A percentile compares a stretch with the other conserved stretches of the same genome.
Conservation (phyloP, 2,113 vertebrate genomes). For the Austrofundulus limnaeus region DNA sequence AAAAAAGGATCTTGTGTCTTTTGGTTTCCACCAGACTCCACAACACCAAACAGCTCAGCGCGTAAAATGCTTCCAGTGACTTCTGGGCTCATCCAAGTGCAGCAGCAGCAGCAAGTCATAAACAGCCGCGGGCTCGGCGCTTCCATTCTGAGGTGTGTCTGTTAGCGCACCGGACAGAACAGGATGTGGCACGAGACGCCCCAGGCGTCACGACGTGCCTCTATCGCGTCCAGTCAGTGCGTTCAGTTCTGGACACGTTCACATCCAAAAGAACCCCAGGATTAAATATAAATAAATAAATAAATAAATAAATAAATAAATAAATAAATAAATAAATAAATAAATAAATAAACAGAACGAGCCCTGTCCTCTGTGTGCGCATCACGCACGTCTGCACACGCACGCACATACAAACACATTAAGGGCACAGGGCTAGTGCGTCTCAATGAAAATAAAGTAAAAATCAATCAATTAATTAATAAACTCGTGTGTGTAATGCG, state of each 20-base stretch:
- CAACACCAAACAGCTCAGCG: constrained; percentile 8
- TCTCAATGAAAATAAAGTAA: constrained; percentile 9
- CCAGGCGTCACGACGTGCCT: background rate
- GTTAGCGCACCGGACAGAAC: constrained; percentile 10
- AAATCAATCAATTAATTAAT: too few species aligned
- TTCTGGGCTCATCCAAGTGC: constrained; percentile 50
- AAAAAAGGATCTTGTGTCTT: background rate
- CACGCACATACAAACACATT: too few species aligned
- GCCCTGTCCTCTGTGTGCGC: background rate
- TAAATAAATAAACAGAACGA: constrained; percentile 9
- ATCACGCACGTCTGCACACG: constrained; percentile 23
- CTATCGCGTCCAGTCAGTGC: constrained; percentile 5
- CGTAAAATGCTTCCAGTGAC: constrained; percentile 41
- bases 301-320: too few species aligned
- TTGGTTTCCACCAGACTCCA: background rate
- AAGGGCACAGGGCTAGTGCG: background rate
- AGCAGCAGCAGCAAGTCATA: constrained; percentile 46
- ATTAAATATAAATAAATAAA: too few species aligned
- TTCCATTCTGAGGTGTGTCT: constrained; percentile 62
- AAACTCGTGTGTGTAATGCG: background rate
- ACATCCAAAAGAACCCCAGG: constrained; percentile 18
- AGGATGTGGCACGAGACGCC: too few species aligned
- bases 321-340: too few species aligned
- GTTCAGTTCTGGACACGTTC: background rate
- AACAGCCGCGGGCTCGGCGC: constrained; percentile 21